Percentiles rank a stretch among this genome's conserved stretches.
These are phyloP conservation scores for Platyscapa corneri DNA, from an alignment of 1,140 invertebrate genomes.

Conservation along the genomic window DNA sequence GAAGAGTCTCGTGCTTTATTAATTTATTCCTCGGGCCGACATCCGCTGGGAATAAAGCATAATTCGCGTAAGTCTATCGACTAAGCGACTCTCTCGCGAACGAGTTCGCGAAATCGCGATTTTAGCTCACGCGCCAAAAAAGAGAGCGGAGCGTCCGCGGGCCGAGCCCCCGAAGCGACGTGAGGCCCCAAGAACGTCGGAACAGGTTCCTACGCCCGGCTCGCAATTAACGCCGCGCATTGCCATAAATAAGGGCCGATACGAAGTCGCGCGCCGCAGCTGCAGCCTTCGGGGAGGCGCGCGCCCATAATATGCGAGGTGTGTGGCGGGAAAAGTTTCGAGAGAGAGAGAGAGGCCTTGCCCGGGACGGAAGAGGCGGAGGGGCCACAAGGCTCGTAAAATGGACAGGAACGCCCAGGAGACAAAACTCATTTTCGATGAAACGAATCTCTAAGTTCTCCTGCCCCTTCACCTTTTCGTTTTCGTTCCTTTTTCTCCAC, in stretches of 20 bases:
- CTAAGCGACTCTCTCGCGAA: no score
- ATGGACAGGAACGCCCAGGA: slow-evolving; percentile 37
- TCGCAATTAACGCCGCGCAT: slow-evolving; percentile 12
- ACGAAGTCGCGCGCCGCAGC: background rate
- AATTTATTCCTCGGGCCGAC: no score
- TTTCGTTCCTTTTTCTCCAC: background rate
- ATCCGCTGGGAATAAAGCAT: no score
- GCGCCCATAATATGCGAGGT: slow-evolving; percentile 10
- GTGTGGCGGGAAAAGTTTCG: slow-evolving; percentile 19
- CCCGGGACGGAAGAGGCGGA: no score
- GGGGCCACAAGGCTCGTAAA: slow-evolving; percentile 9
- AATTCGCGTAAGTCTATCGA: no score
- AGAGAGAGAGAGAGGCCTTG: background rate
- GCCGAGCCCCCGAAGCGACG: background rate
- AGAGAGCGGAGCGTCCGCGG: background rate
- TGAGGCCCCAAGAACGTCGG: background rate
- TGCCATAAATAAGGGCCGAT: slow-evolving; percentile 35
- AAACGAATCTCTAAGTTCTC: slow-evolving; percentile 2
- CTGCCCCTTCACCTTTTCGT: background rate
- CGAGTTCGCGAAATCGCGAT: background rate
- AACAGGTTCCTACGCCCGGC: slow-evolving; percentile 15
- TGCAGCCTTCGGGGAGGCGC: background rate
- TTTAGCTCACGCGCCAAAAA: background rate
- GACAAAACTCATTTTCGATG: slow-evolving; percentile 42
- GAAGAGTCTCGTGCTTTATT: no score